A percentile compares a stretch with the other conserved stretches of the same genome.
Conservation (phyloP, 2,113 vertebrate species). For the Hippocampus comes region DNA sequence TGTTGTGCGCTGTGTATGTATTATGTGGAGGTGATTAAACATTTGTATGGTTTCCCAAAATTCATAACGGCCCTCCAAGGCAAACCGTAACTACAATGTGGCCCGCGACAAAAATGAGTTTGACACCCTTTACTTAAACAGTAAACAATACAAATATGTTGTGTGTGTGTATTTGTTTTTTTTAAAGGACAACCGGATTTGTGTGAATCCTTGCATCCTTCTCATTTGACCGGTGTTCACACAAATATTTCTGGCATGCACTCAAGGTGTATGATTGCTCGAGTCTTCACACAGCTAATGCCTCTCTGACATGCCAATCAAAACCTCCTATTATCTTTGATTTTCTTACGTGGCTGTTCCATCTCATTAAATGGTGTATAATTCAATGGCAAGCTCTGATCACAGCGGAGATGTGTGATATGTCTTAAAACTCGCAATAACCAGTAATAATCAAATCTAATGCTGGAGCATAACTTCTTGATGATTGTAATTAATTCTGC, state of each 20-base stretch:
- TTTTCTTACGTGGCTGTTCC: neutral
- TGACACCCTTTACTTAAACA: too few species aligned
- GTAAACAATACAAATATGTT: too few species aligned
- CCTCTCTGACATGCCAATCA: neutral
- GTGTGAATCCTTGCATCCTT: neutral
- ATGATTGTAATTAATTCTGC: neutral
- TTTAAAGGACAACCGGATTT: neutral
- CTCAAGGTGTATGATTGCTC: neutral
- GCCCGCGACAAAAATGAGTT: too few species aligned
- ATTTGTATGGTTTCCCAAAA: too few species aligned
- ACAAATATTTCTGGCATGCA: neutral
- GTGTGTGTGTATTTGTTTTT: too few species aligned
- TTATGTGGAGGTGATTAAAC: too few species aligned
- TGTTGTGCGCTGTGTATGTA: too few species aligned
- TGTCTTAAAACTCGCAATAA: neutral
- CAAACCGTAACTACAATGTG: too few species aligned
- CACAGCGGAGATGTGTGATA: neutral
- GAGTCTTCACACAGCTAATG: neutral
- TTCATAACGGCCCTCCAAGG: too few species aligned
- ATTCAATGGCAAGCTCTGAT: neutral
- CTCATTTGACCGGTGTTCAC: neutral
- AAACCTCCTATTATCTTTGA: neutral
- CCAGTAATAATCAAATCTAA: neutral
- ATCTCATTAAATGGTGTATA: neutral
- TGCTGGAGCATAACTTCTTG: neutral